Evolutionary conservation across 2,888 invertebrate genomes (phyloP).

Genomic region (Aspidiotus destructor): DNA sequence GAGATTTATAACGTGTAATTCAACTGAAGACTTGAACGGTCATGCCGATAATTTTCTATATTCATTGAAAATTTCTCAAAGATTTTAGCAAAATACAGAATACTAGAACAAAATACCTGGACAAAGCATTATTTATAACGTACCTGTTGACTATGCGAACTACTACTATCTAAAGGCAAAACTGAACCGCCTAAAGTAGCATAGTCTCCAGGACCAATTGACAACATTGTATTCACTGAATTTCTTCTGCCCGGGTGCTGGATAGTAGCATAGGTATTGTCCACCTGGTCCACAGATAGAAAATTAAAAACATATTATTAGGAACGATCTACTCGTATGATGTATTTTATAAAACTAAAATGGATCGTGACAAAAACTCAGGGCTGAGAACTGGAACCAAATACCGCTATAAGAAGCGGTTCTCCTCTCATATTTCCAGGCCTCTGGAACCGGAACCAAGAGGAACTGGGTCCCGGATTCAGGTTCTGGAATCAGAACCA

Average conservation of each 20-base stretch:
- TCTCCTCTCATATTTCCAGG: too few species aligned
- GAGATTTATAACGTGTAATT: background rate
- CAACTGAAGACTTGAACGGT: too few species aligned
- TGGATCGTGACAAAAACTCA: background rate
- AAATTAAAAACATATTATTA: too few species aligned
- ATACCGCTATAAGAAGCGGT: too few species aligned
- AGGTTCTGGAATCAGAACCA: too few species aligned
- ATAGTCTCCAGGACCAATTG: constrained; percentile 49
- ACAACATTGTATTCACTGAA: constrained; percentile 45
- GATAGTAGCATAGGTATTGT: constrained; percentile 72
- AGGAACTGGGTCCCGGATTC: too few species aligned
- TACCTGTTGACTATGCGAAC: constrained; percentile 40
- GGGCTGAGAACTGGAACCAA: too few species aligned
- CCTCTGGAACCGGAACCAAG: background rate
- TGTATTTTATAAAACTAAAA: too few species aligned
- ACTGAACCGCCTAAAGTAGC: constrained; percentile 52
- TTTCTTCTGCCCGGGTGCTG: constrained; percentile 52
- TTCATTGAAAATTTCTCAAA: too few species aligned
- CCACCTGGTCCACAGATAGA: constrained; percentile 45
- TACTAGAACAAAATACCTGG: background rate
- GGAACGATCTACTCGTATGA: too few species aligned
- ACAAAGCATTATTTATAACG: background rate
- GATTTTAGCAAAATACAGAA: background rate
- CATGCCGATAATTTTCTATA: too few species aligned
- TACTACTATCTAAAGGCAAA: constrained; percentile 39